These are phyloP conservation scores for Phengaris arion DNA, from an alignment of 2,888 invertebrate genomes.

Conservation along the genomic window DNA sequence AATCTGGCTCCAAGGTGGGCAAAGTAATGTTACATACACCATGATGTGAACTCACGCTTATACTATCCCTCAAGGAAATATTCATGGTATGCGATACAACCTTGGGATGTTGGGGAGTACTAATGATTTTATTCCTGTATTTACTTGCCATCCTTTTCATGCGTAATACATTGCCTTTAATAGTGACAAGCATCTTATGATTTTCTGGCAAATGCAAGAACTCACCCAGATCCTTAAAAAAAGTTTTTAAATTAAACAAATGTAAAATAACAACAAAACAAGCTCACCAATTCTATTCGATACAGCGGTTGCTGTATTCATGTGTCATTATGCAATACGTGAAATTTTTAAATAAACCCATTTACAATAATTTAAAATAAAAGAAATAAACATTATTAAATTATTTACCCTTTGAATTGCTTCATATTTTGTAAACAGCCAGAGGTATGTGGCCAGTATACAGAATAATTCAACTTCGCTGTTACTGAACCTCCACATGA, in stretches of 20 bases:
- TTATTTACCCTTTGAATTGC: conserved; percentile 62
- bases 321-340: too few relatives aligned
- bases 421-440: conserved; percentile 81
- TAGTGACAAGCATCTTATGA: conserved; percentile 59
- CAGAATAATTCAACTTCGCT: conserved; percentile 83
- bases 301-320: too few relatives aligned
- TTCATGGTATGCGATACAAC: conserved; percentile 49
- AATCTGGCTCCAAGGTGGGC: conserved; percentile 67
- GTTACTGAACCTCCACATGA: conserved; percentile 83
- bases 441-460: conserved; percentile 82
- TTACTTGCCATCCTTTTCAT: conserved; percentile 61
- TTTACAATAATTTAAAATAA: background rate
- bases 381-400: too few relatives aligned
- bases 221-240: conserved; percentile 61
- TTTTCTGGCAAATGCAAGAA: conserved; percentile 61
- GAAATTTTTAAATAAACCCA: too few relatives aligned
- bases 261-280: too few relatives aligned
- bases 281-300: too few relatives aligned
- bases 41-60: conserved; percentile 41
- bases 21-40: conserved; percentile 38
- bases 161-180: conserved; percentile 60
- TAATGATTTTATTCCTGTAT: conserved; percentile 47
- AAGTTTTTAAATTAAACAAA: too few relatives aligned
- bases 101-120: conserved; percentile 52
- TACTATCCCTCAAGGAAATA: conserved; percentile 48